A percentile compares a stretch with the other conserved stretches of the same genome.
phyloP scores from a whole-genome alignment of 2,113 vertebrate genomes.

The Holacanthus passer region DNA sequence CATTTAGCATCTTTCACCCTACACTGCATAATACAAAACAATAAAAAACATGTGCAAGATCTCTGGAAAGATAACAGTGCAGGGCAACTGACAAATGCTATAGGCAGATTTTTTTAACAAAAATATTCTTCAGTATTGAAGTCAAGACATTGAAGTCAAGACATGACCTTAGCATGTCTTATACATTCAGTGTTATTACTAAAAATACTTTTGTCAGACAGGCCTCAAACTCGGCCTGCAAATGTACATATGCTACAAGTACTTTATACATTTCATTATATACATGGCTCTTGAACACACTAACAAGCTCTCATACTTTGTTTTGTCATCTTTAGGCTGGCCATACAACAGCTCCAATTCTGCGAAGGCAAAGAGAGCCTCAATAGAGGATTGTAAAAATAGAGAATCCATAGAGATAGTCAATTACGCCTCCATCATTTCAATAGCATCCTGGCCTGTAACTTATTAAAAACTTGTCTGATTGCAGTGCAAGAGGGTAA shows the following conservation, averaged over 20 bases:
- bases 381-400: conserved; percentile 63
- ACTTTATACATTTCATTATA: conserved; percentile 93
- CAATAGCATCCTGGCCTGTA: conserved; percentile 71
- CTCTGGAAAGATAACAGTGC: conserved; percentile 86
- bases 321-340: conserved; percentile 80
- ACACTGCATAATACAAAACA: conserved; percentile 84
- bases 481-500: conserved; percentile 82
- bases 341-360: conserved; percentile 78
- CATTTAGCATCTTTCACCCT: conserved; percentile 82
- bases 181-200: conserved; percentile 98
- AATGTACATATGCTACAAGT: conserved; percentile 99
- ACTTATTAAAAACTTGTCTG: conserved; percentile 58
- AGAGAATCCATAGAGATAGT: conserved; percentile 73
- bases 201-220: conserved; percentile 95
- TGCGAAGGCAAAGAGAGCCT: conserved; percentile 70
- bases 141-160: conserved; percentile 88
- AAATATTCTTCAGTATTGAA: conserved; percentile 89
- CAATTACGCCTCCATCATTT: conserved; percentile 66
- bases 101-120: conserved; percentile 82
- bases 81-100: conserved; percentile 81
- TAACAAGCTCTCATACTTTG: conserved; percentile 70
- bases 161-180: conserved; percentile 86
- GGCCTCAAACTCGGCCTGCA: conserved; percentile 87
- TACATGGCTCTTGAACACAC: conserved; percentile 92
- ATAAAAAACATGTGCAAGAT: conserved; percentile 86